These are phyloP conservation scores for Cryptosula pallasiana DNA, from an alignment of 2,888 invertebrate genomes.

Conservation along the genomic window DNA sequence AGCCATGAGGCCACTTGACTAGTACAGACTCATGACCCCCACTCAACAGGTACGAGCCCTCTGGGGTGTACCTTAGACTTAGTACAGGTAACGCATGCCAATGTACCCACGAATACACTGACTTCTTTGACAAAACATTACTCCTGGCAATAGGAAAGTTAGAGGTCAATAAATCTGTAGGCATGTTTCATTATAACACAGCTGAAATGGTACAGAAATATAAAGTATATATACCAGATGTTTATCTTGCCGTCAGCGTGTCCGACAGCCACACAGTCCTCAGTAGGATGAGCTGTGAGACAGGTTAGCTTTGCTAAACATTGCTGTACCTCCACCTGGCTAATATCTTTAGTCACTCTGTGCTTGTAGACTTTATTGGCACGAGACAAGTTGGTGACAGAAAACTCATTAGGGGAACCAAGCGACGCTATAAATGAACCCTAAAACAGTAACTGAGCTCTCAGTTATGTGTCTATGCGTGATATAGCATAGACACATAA, in stretches of 20 bases:
- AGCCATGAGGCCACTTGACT: constrained; percentile 65
- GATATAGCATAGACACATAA: too few species aligned
- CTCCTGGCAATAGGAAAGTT: not conserved
- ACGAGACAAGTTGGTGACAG: not conserved
- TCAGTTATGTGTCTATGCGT: too few species aligned
- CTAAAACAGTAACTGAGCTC: too few species aligned
- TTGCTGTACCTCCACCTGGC: constrained; percentile 7
- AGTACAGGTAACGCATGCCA: constrained; percentile 72
- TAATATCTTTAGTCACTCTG: not conserved
- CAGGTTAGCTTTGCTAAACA: constrained; percentile 57
- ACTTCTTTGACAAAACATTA: constrained; percentile 28
- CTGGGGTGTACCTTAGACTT: constrained; percentile 63
- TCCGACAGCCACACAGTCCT: constrained; percentile 65
- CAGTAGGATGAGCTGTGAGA: constrained; percentile 64
- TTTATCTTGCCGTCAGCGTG: constrained; percentile 64
- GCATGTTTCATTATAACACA: too few species aligned
- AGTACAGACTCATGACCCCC: constrained; percentile 74
- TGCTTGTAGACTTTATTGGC: not conserved
- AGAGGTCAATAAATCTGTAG: too few species aligned
- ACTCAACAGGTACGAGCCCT: constrained; percentile 67
- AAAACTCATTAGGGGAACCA: not conserved
- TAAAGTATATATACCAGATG: constrained; percentile 62
- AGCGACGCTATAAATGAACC: constrained; percentile 2
- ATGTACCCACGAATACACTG: constrained; percentile 60
- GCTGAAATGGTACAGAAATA: too few species aligned